Base-by-base conservation (phyloP, 2,888 invertebrate species). In the Portevinia maculata region DNA sequence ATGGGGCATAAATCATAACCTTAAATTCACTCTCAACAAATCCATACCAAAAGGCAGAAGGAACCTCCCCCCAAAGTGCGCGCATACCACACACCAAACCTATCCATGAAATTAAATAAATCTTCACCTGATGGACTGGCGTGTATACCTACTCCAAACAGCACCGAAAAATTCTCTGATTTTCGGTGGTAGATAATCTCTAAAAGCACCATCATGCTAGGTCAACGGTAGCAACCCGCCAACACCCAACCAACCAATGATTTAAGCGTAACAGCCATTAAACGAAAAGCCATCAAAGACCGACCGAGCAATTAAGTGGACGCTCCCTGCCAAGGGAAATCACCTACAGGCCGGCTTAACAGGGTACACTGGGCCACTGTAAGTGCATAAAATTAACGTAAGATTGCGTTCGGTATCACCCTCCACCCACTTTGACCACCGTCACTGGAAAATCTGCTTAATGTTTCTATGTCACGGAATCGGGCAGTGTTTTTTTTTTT, bases 301-400 rank as follows among this genome's bases (percentile, higher is more conserved):
- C 75, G 62, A 75, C 79, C 62, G 52, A 69, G 69, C 79, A 79
- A 79, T 79, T 79, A 75, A 79, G 69, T 75, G 79, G 76, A 76
- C 76, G 76, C 76, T 76, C 76, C 76, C 48, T 76, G 62, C 53
- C 69, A 50, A 48, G 41, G 70, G 52, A 62, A 62, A 39, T 55
- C 69, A 62, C 53, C 75, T 75, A 32, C n/a, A n/a, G n/a, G n/a
- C n/a, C n/a, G n/a, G n/a, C n/a, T n/a, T 13, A 50, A 13, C 67
- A 44, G 19, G 48, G n/a, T 17, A 24, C 24, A 24, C 24, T 24
- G 9, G 44, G 48, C 67, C 62, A 67, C 37, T 53, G 30, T 73
- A 73, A 74, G 59, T 79, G 79, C 79, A 79, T 79, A 74, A 57
- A 74, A 74, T 79, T 74, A 74, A 67, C 79, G 65, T 73, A 53